Evolutionary conservation across 2,888 invertebrate genomes (phyloP), one percentile per base, ranked within the genome.

Genomic region (Patella pellucida): DNA sequence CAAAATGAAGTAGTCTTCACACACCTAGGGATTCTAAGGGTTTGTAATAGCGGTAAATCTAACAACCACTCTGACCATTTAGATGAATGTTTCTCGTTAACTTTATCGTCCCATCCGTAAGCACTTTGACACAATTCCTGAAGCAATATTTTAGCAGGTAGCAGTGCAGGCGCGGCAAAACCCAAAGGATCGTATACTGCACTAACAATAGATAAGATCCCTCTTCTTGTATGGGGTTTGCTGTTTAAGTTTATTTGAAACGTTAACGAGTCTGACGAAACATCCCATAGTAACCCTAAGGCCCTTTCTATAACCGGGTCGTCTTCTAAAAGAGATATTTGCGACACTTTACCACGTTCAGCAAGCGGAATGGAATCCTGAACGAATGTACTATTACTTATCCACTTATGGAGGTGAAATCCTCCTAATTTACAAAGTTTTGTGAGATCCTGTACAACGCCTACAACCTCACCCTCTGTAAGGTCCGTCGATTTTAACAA

Each of bases 201-300:
- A 12, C 70, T 69, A 14, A 76, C 51, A 1, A 70, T 69, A 50
- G 70, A 70, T 16, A 76, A 52, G n/a, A 73, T 52, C 3, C 68
- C 68, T 54, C 72, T 72, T 56, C 72, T 16, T n/a, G 72, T 72
- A 19, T 52, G 23, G 1, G 51, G n/a, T 19, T 15, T 72, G 9
- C 27, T 41, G 5, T 41, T 54, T 19, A 56, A 9, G 9, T 68
- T 52, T 3, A 73, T 41, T 23, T 27, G 51, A 50, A 76, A 73
- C n/a, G 70, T 73, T 31, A 76, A 16, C 50, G 27, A 11, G 50
- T 73, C 76, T 12, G 27, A 19, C 15, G 50, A 52, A 19, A 76
- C 52, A 19, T 56, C 52, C 78, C 78, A 78, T 5, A 12, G n/a
- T n/a, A 78, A 68, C 31, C 76, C 78, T n/a, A 78, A 62, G 23